A percentile compares a stretch with the other conserved stretches of the same genome.
Evolutionary conservation across 2,888 invertebrate genomes (phyloP).

Genomic region (Carpatolechia fugitivella): DNA sequence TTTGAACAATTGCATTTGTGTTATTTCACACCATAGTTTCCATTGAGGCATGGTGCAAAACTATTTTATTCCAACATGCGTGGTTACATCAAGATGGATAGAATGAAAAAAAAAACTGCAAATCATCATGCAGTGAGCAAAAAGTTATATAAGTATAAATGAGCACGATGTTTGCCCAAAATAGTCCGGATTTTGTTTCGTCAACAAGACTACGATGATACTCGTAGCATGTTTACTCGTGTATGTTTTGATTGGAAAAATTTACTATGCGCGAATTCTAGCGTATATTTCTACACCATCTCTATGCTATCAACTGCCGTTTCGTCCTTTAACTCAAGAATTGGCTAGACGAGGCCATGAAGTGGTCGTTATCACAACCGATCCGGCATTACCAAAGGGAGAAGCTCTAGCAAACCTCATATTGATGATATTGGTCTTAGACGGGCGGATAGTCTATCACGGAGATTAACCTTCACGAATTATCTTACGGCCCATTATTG

Average conservation of each 20-base stretch:
- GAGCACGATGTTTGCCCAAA: too few species aligned
- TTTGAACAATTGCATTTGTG: too few species aligned
- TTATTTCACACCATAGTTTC: too few species aligned
- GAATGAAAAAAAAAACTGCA: too few species aligned
- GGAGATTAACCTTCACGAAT: slow-evolving; percentile 28
- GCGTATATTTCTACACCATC: not conserved
- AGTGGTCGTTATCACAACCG: slow-evolving; percentile 56
- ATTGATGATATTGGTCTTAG: slow-evolving; percentile 39
- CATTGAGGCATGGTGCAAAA: too few species aligned
- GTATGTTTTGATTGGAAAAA: not conserved
- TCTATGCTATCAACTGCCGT: slow-evolving; percentile 55
- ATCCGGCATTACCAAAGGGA: slow-evolving; percentile 48
- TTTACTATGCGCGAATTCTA: not conserved
- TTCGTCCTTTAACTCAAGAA: slow-evolving; percentile 52
- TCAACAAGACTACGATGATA: too few species aligned
- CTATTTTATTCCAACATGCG: too few species aligned
- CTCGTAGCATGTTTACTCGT: not conserved
- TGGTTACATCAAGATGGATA: too few species aligned
- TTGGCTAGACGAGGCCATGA: slow-evolving; percentile 65
- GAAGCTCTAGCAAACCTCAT: slow-evolving; percentile 46
- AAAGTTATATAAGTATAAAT: too few species aligned
- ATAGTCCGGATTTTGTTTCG: too few species aligned
- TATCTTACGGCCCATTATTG: slow-evolving; percentile 36
- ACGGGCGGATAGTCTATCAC: not conserved
- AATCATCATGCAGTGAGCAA: too few species aligned